Evolutionary conservation across 1,140 invertebrate genomes (phyloP).

Genomic region (Drosophila sproati): DNA sequence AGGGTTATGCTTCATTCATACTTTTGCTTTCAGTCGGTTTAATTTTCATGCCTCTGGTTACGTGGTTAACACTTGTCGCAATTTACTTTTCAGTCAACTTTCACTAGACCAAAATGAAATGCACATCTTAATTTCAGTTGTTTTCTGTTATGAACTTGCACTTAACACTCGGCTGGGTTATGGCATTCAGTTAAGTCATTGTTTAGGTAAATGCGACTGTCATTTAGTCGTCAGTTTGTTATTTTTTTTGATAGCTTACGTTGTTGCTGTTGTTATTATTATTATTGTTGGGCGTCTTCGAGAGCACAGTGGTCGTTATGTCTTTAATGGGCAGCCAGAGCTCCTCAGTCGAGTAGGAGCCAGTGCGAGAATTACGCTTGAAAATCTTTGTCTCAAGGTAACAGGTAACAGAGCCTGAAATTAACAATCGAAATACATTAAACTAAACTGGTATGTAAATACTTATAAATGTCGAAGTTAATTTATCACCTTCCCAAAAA

Average conservation of each 20-base stretch:
- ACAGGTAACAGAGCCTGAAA: constrained; percentile 88
- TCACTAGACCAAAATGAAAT: constrained; percentile 40
- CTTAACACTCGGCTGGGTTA: constrained; percentile 23
- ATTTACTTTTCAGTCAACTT: constrained; percentile 36
- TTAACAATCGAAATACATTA: neutral
- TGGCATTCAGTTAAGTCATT: constrained; percentile 37
- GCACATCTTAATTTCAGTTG: constrained; percentile 21
- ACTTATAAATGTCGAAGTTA: no score
- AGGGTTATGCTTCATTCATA: constrained; percentile 12
- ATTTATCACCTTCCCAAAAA: no score
- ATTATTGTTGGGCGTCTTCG: constrained; percentile 61
- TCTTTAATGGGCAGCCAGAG: constrained; percentile 90
- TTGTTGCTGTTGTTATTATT: constrained; percentile 57
- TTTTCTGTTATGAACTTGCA: constrained; percentile 9
- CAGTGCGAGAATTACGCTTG: constrained; percentile 87
- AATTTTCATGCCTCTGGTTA: constrained; percentile 26
- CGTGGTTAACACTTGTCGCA: constrained; percentile 28
- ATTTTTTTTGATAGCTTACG: constrained; percentile 30
- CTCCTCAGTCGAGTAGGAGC: constrained; percentile 89
- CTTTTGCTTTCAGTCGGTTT: constrained; percentile 15
- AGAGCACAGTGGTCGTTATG: constrained; percentile 85
- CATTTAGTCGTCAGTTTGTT: constrained; percentile 30
- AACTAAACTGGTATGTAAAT: neutral
- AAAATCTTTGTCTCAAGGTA: constrained; percentile 90
- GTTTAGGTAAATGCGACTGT: constrained; percentile 15